Percentiles rank a stretch among this genome's conserved stretches.
These are phyloP conservation scores for Entomobrya proxima DNA, from an alignment of 2,888 invertebrate genomes.

Conservation along the genomic window DNA sequence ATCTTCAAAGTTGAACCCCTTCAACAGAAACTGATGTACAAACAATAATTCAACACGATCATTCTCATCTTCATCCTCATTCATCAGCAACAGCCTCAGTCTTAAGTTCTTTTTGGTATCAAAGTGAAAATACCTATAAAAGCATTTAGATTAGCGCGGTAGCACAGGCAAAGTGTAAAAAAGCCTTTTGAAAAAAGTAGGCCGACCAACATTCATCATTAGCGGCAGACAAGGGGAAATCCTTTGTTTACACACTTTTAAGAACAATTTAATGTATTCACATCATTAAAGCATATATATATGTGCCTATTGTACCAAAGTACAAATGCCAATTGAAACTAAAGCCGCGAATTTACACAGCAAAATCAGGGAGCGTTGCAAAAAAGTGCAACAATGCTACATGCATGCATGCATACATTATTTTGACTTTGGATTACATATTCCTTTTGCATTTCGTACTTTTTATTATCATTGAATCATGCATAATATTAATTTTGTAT, in stretches of 20 bases:
- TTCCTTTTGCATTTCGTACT: no score
- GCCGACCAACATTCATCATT: constrained; percentile 2
- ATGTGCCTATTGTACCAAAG: background rate
- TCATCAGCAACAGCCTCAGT: background rate
- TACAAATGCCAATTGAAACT: background rate
- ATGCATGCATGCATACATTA: no score
- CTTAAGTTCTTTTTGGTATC: background rate
- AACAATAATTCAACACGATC: background rate
- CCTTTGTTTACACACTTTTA: constrained; percentile 26
- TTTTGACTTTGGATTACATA: no score
- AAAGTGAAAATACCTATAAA: constrained; percentile 26
- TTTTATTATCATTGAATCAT: no score
- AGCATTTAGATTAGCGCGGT: background rate
- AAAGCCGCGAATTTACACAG: background rate
- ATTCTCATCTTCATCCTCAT: background rate
- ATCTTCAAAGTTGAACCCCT: no score
- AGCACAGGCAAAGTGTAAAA: background rate
- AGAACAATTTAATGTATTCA: background rate
- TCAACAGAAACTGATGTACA: no score
- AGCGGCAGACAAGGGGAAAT: constrained; percentile 37
- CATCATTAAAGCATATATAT: background rate
- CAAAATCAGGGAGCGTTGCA: background rate
- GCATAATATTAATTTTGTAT: no score
- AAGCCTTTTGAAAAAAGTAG: constrained; percentile 11
- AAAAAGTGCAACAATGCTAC: background rate